Percentiles rank a stretch among this genome's conserved stretches.
Evolutionary conservation across 2,797 vertebrate species (phyloP).

Genomic region (Poeciliopsis infans): DNA sequence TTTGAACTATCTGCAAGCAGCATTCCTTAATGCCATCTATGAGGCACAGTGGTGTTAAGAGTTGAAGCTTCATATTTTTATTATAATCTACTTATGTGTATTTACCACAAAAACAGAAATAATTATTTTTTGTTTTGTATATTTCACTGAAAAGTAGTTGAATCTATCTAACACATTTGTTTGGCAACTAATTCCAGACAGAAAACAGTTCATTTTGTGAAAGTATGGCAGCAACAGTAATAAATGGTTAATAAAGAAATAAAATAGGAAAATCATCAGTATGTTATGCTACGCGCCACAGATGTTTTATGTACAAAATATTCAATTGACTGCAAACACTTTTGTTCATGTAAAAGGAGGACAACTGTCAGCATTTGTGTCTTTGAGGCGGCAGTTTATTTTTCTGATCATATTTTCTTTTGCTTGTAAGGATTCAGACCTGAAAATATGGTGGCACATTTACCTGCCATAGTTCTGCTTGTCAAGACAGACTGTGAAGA

Average conservation of each 20-base stretch:
- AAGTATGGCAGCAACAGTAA: background rate
- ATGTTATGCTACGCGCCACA: background rate
- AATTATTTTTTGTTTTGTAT: background rate
- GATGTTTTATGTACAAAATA: background rate
- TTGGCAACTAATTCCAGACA: background rate
- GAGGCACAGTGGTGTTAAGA: background rate
- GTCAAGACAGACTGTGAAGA: background rate
- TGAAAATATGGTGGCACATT: background rate
- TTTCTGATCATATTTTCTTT: background rate
- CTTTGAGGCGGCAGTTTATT: background rate
- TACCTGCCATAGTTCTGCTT: background rate
- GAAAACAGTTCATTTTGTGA: background rate
- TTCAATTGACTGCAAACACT: background rate
- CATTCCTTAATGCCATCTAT: background rate
- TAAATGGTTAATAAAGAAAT: background rate
- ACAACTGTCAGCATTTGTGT: background rate
- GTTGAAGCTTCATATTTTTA: background rate
- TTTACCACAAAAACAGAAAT: background rate
- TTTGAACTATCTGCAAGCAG: background rate
- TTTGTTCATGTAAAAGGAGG: background rate
- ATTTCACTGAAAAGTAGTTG: background rate
- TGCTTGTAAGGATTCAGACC: background rate
- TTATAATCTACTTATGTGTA: background rate
- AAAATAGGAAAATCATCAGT: background rate
- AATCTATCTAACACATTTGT: background rate